Percentiles rank a stretch among this genome's conserved stretches.
These are phyloP conservation scores for Mustelus asterias DNA, from an alignment of 2,113 vertebrate genomes.

Conservation along the genomic window DNA sequence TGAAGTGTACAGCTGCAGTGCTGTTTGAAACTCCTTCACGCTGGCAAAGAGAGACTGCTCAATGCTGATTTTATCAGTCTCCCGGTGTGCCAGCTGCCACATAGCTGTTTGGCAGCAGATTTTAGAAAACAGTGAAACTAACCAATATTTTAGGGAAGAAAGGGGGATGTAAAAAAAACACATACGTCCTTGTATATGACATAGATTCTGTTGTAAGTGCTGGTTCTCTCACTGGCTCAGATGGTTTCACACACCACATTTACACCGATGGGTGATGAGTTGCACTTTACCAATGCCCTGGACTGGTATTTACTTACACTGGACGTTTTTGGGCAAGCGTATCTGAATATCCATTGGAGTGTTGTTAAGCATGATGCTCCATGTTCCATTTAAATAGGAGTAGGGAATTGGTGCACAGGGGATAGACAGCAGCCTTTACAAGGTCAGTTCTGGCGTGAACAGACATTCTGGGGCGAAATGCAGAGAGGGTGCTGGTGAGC, in stretches of 20 bases:
- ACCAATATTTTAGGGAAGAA: background rate
- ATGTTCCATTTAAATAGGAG: background rate
- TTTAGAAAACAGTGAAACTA: background rate
- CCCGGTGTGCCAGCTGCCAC: background rate
- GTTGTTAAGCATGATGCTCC: background rate
- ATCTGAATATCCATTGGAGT: background rate
- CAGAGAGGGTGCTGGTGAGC: background rate
- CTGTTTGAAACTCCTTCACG: background rate
- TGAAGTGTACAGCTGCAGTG: conserved; percentile 21
- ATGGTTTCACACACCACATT: background rate
- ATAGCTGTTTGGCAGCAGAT: background rate
- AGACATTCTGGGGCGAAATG: background rate
- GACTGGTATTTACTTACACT: background rate
- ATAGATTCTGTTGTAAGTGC: background rate
- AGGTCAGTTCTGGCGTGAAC: background rate
- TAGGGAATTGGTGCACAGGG: background rate
- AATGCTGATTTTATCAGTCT: background rate
- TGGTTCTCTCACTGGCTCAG: background rate
- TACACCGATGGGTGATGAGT: background rate
- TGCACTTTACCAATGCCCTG: background rate
- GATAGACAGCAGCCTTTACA: background rate
- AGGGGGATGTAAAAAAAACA: background rate
- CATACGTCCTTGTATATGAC: background rate
- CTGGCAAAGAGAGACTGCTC: background rate
- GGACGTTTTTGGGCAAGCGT: background rate